Base-by-base conservation (phyloP, 2,888 invertebrate genomes). In the Syritta pipiens region DNA sequence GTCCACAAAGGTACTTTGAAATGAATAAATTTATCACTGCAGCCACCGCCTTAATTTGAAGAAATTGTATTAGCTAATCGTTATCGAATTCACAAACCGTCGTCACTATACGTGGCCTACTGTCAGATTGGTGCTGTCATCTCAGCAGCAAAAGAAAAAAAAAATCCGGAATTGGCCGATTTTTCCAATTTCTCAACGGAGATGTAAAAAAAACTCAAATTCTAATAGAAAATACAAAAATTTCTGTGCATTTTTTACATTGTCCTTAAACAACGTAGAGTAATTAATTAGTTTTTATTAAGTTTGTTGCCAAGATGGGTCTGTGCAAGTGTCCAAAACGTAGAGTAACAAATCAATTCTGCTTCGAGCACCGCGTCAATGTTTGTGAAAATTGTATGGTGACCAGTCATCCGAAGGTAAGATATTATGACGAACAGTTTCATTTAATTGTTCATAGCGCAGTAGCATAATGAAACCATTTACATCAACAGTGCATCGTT, bases 381-480 rank as follows among this genome's bases (percentile, higher is more conserved):
- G 99, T 99, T 86, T 99, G 99, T 90, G 98, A 99, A 90, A 93
- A 96, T 90, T 99, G 99, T 90, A 95, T 99, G 93, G 97, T 98
- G 81, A 94, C 96, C 84, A 96, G 95, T 89, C 99, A 99, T 90
- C 94, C 96, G 30, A 97, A 96, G 93, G 98, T 98, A 92, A 87
- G 86, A 86, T 81, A 28, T 5, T 0, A 14, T n/a, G 17, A 30
- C 7, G 3, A 19, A n/a, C 5, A 35, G n/a, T n/a, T n/a, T n/a
- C 7, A 55, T 57, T 62, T 53, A 46, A 49, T 48, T 55, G n/a
- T n/a, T n/a, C n/a, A n/a, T n/a, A n/a, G n/a, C n/a, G n/a, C n/a
- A n/a, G n/a, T n/a, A n/a, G n/a, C n/a, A n/a, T n/a, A n/a, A n/a
- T n/a, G n/a, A n/a, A n/a, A n/a, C n/a, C n/a, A n/a, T 53, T 32